Evolutionary conservation across 2,113 vertebrate genomes (phyloP).

Genomic region (Pithys albifrons): DNA sequence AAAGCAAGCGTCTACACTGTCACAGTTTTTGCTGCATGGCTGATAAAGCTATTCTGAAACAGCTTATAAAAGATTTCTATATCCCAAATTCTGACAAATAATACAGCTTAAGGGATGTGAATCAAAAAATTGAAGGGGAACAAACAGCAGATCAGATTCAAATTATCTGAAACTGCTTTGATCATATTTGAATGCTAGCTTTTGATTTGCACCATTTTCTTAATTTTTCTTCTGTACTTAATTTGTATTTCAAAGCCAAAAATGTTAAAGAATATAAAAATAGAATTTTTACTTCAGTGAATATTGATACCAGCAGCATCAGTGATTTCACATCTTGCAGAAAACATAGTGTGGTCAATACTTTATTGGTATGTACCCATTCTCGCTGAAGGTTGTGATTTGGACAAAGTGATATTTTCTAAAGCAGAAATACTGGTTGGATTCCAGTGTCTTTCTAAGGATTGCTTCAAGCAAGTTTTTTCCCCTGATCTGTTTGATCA

Average conservation of each 20-base stretch:
- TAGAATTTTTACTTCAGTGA: background rate
- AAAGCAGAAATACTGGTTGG: background rate
- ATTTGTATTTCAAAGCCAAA: constrained; percentile 1
- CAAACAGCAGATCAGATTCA: background rate
- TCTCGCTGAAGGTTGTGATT: background rate
- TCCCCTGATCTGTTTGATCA: background rate
- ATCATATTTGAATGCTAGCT: background rate
- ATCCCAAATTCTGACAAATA: background rate
- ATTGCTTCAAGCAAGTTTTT: background rate
- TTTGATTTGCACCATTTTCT: background rate
- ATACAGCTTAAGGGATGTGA: background rate
- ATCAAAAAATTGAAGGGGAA: background rate
- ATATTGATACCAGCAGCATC: background rate
- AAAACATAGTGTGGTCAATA: background rate
- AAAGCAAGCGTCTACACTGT: constrained; percentile 12
- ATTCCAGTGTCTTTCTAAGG: background rate
- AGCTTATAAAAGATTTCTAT: background rate
- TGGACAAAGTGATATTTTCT: background rate
- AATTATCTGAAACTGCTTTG: background rate
- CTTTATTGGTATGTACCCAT: background rate
- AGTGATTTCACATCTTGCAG: background rate
- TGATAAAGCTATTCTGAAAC: constrained; percentile 35
- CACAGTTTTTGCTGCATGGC: constrained; percentile 6
- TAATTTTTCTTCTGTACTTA: background rate
- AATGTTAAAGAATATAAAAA: background rate